Evolutionary conservation across 2,888 invertebrate species (phyloP), one percentile per base, ranked within the genome.

Genomic region (Bimastos eiseni): DNA sequence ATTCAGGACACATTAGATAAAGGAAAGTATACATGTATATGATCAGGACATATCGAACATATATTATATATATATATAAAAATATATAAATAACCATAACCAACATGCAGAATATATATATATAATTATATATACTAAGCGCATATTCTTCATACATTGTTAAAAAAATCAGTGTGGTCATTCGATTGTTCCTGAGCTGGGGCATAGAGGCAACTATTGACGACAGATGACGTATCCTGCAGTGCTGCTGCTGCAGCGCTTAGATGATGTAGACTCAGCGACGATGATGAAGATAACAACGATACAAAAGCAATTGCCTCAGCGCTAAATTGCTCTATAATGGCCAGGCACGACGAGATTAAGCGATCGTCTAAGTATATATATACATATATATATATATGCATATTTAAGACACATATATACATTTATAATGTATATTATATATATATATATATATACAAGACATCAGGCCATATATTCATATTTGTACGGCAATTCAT

Each of bases 281-380:
- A 30, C 8, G 70, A 30, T 70, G 70, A 70, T 11, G 70, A 70
- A 70, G 70, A 70, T 70, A 70, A 70, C 70, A 70, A 11, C 30
- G 70, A 70, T 70, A 70, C 70, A 70, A 70, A 70, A 70, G 70
- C 70, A 70, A 70, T 70, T n/a, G 70, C 70, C 70, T 70, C 70
- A n/a, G 70, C n/a, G n/a, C 70, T n/a, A 70, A 70, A 70, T 70
- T 70, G 70, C n/a, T 70, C 30, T n/a, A 70, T 70, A 70, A 70
- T n/a, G 70, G 8, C 30, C 11, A 55, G 70, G 70, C 70, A 8
- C 30, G 70, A 70, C 70, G 70, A 70, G n/a, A 70, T 70, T n/a
- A 70, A 30, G 70, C 70, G 70, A 70, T n/a, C 30, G n/a, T 3
- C 17, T 70, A 70, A n/a, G 13, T 70, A n/a, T 70, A n/a, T 70